These are phyloP conservation scores for Silurus glanis DNA, from an alignment of 2,113 vertebrate genomes.

Conservation along the genomic window DNA sequence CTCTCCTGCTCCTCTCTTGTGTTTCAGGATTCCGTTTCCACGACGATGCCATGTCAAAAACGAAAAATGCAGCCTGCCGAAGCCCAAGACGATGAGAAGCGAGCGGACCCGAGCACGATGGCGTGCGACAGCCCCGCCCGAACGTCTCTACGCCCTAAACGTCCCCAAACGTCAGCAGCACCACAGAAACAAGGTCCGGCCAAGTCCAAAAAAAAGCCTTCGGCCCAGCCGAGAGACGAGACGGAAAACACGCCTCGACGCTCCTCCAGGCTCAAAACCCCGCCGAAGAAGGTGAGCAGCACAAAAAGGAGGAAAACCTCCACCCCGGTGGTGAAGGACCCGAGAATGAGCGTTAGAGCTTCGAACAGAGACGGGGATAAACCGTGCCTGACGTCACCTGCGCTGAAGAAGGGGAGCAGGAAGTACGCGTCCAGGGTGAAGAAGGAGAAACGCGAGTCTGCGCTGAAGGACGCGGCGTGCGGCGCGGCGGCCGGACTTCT, in stretches of 20 bases:
- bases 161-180: conserved; percentile 56
- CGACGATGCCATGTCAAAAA: conserved; percentile 75
- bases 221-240: conserved; percentile 48
- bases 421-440: conserved; percentile 42
- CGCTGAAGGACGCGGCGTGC: conserved; percentile 44
- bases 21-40: conserved; percentile 1
- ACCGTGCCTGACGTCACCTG: conserved; percentile 47
- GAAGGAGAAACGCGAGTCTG: conserved; percentile 30
- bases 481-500: conserved; percentile 60
- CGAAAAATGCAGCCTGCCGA: conserved; percentile 65
- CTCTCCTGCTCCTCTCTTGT: not conserved
- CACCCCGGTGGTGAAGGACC: conserved; percentile 52
- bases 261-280: conserved; percentile 56
- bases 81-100: conserved; percentile 66
- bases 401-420: conserved; percentile 61
- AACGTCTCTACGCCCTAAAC: conserved; percentile 53
- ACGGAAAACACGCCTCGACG: conserved; percentile 53
- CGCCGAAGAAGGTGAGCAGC: conserved; percentile 53
- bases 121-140: conserved; percentile 57
- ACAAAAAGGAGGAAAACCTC: conserved; percentile 57
- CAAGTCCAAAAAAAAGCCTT: conserved; percentile 63
- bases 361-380: conserved; percentile 59
- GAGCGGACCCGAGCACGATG: conserved; percentile 62
- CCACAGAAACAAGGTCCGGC: conserved; percentile 55
- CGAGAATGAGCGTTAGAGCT: conserved; percentile 53